Evolutionary conservation across 2,888 invertebrate species (phyloP).

Genomic region (Drosophila formosana): DNA sequence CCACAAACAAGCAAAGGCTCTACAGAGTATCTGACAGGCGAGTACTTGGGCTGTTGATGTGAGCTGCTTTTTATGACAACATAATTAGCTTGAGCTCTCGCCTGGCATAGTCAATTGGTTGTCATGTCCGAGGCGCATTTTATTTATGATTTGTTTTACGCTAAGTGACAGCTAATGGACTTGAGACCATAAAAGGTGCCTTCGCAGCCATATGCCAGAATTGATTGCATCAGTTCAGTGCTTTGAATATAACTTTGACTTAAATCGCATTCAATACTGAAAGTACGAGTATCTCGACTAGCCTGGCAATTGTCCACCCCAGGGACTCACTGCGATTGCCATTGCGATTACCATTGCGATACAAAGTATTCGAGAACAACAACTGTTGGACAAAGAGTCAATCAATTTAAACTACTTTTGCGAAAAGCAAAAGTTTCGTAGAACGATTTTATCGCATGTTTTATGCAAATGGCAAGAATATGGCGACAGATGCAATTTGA

Average conservation of each 20-base stretch:
- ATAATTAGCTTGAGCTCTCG: conserved; percentile 56
- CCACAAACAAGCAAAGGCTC: background rate
- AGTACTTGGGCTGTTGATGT: conserved; percentile 3
- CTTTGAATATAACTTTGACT: conserved; percentile 49
- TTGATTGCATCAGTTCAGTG: conserved; percentile 43
- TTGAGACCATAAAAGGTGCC: conserved; percentile 60
- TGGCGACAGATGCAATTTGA: conserved; percentile 58
- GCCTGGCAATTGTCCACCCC: conserved; percentile 15
- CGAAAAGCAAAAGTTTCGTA: conserved; percentile 28
- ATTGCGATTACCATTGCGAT: background rate
- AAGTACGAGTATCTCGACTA: conserved; percentile 8
- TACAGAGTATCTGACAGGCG: conserved; percentile 4
- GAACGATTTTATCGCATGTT: conserved; percentile 53
- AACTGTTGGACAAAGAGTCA: conserved; percentile 32
- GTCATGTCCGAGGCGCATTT: conserved; percentile 42
- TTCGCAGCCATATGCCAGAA: conserved; percentile 53
- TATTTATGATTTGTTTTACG: conserved; percentile 69
- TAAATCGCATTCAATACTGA: conserved; percentile 15
- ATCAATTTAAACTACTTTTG: conserved; percentile 37
- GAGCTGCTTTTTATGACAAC: conserved; percentile 64
- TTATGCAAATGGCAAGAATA: conserved; percentile 55
- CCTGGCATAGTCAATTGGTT: conserved; percentile 33
- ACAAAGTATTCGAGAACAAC: conserved; percentile 10
- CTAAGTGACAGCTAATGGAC: conserved; percentile 73
- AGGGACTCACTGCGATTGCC: background rate